Percentiles rank a stretch among this genome's conserved stretches.
phyloP scores from a whole-genome alignment of 1,140 invertebrate species.

The Fopius arisanus region DNA sequence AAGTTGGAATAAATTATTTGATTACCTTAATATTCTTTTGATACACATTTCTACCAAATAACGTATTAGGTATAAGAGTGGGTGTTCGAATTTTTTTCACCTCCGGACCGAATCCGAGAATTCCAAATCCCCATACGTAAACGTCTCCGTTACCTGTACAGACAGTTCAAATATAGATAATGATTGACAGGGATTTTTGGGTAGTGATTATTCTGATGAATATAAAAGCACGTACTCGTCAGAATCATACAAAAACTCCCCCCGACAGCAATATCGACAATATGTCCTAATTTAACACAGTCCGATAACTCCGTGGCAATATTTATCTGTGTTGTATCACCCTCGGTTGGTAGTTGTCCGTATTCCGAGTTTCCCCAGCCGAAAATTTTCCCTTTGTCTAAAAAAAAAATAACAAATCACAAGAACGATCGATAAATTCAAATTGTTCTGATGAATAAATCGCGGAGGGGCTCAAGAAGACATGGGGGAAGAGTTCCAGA shows the following conservation, averaged over 20 bases:
- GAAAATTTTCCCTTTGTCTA: constrained; percentile 92
- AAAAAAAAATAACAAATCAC: constrained; percentile 38
- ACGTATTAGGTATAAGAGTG: constrained; percentile 74
- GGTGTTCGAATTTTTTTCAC: constrained; percentile 73
- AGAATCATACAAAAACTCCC: constrained; percentile 87
- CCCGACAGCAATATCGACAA: constrained; percentile 83
- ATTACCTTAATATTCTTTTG: constrained; percentile 72
- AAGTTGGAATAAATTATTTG: constrained; percentile 13
- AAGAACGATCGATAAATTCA: constrained; percentile 14
- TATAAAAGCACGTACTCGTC: constrained; percentile 73
- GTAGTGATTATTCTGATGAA: constrained; percentile 5
- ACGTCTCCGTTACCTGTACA: constrained; percentile 79
- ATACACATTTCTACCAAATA: constrained; percentile 89
- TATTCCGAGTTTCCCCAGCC: constrained; percentile 98
- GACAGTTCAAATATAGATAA: neutral
- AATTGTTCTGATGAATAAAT: too few species aligned
- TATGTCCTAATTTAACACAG: constrained; percentile 73
- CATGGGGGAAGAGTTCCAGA: too few species aligned
- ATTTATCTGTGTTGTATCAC: constrained; percentile 70
- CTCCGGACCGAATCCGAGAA: constrained; percentile 87
- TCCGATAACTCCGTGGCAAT: constrained; percentile 74
- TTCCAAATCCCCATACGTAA: constrained; percentile 92
- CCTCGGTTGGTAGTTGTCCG: constrained; percentile 73
- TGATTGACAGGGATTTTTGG: neutral
- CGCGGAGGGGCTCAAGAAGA: too few species aligned